phyloP scores from a whole-genome alignment of 2,797 vertebrate species.

The Mycteria americana region DNA sequence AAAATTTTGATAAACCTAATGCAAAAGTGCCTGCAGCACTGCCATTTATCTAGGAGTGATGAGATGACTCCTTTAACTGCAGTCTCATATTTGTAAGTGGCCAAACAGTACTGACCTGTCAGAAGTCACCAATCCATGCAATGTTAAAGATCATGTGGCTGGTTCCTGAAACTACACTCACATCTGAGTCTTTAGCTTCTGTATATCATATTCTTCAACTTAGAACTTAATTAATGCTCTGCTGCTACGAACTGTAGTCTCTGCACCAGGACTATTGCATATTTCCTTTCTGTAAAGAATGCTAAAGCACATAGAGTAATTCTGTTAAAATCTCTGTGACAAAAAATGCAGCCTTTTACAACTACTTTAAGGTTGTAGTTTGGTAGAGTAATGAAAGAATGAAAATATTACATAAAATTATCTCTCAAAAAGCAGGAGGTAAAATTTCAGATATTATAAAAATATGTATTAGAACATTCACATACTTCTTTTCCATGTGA shows the following conservation, averaged over 20 bases:
- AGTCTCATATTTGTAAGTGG: not conserved
- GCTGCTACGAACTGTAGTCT: not conserved
- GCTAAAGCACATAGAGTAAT: not conserved
- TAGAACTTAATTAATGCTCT: not conserved
- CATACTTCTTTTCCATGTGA: not conserved
- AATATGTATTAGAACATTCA: not conserved
- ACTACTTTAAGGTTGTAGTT: not conserved
- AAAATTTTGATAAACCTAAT: not conserved
- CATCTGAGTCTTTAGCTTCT: not conserved
- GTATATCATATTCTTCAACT: not conserved
- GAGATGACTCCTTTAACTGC: not conserved
- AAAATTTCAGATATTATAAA: not conserved
- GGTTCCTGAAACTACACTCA: not conserved
- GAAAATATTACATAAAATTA: not conserved
- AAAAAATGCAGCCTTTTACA: not conserved
- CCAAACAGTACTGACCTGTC: not conserved
- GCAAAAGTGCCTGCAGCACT: not conserved
- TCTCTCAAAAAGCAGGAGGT: not conserved
- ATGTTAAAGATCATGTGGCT: not conserved
- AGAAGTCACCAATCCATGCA: not conserved
- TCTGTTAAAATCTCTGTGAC: not conserved
- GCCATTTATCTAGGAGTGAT: not conserved
- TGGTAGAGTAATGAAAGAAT: not conserved
- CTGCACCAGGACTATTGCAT: not conserved
- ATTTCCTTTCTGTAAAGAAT: not conserved